Evolutionary conservation across 1,140 invertebrate species (phyloP).

Genomic region (Drosophila fuyamai): DNA sequence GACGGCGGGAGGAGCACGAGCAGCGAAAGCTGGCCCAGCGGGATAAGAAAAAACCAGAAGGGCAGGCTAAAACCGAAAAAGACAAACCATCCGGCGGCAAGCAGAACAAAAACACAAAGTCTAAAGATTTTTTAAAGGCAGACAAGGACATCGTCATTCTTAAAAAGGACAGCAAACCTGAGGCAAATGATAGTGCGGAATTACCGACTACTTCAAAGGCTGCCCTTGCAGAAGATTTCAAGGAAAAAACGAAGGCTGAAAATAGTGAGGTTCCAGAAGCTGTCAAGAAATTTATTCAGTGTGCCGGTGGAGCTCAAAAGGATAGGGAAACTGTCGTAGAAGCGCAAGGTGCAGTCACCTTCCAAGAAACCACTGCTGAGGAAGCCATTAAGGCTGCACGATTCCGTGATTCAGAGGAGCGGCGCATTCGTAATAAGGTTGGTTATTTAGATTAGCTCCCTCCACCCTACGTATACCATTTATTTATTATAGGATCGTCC

Average conservation of each 20-base stretch:
- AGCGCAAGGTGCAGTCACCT: neutral
- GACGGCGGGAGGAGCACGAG: constrained; percentile 73
- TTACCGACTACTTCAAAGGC: constrained; percentile 4
- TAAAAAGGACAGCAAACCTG: constrained; percentile 51
- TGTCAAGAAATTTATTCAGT: constrained; percentile 3
- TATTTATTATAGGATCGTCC: constrained; percentile 78
- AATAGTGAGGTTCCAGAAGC: neutral
- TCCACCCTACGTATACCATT: neutral
- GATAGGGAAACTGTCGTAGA: neutral
- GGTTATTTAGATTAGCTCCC: neutral
- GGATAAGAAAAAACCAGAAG: constrained; percentile 63
- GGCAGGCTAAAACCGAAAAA: constrained; percentile 45
- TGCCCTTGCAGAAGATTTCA: neutral
- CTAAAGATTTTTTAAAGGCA: constrained; percentile 27
- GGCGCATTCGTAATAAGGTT: constrained; percentile 86
- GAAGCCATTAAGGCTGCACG: constrained; percentile 18
- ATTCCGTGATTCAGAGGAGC: constrained; percentile 60
- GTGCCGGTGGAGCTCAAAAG: constrained; percentile 3
- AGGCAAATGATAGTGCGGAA: constrained; percentile 6
- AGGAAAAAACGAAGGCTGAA: neutral
- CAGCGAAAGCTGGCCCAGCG: constrained; percentile 54
- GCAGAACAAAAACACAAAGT: constrained; percentile 20
- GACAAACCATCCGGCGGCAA: constrained; percentile 16
- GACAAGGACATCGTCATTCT: constrained; percentile 67
- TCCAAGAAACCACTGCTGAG: constrained; percentile 5